Percentiles rank a stretch among this genome's conserved stretches.
Evolutionary conservation across 2,888 invertebrate species (phyloP).

Genomic region (Atrina japonica): DNA sequence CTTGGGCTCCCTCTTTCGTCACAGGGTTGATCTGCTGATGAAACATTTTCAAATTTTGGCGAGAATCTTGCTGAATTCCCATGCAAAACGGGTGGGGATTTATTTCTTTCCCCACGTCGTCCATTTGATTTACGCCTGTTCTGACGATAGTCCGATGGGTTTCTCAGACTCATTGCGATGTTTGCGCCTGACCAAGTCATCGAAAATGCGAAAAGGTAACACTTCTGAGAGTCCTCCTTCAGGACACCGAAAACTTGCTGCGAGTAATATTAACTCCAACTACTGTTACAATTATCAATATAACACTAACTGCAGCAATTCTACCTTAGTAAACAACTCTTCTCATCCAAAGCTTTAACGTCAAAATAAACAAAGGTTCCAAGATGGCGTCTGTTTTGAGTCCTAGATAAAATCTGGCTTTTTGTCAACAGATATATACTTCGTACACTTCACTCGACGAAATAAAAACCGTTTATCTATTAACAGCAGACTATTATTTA

Average conservation of each 20-base stretch:
- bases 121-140: slow-evolving; percentile 4
- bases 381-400: slow-evolving; percentile 24
- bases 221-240: not conserved
- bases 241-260: not conserved
- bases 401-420: too few relatives aligned
- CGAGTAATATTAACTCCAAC: too few relatives aligned
- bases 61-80: slow-evolving; percentile 13
- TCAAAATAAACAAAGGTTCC: slow-evolving; percentile 22
- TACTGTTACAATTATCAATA: too few relatives aligned
- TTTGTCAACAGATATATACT: too few relatives aligned
- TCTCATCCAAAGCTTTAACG: too few relatives aligned
- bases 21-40: slow-evolving; percentile 5
- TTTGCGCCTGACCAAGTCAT: slow-evolving; percentile 11
- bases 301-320: too few relatives aligned
- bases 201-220: too few relatives aligned
- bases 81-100: not conserved
- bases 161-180: not conserved
- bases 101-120: slow-evolving; percentile 1
- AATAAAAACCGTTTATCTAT: too few relatives aligned
- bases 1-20: slow-evolving; percentile 21
- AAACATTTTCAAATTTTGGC: slow-evolving; percentile 6
- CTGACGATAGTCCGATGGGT: not conserved
- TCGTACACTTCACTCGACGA: too few relatives aligned
- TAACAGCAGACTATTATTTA: too few relatives aligned
- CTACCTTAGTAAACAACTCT: too few relatives aligned